These are phyloP conservation scores for Dyspetes luteomarginatus DNA, from an alignment of 2,888 invertebrate genomes.

Conservation along the genomic window DNA sequence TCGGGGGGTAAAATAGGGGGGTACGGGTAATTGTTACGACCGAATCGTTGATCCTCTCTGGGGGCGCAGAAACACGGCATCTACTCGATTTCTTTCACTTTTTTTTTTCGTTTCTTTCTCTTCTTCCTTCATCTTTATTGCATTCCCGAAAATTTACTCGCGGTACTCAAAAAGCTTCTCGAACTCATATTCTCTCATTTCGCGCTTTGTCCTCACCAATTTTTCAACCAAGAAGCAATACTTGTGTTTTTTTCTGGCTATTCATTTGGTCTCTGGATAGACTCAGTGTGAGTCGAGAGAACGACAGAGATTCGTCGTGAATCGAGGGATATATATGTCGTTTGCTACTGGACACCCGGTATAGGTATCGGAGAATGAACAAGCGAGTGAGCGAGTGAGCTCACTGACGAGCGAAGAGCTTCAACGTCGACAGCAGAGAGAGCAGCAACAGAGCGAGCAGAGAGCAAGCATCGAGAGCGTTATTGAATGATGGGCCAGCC, in stretches of 20 bases:
- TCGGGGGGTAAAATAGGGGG: constrained; percentile 56
- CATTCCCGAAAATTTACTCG: constrained; percentile 54
- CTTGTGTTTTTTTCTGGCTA: background rate
- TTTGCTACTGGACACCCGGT: constrained; percentile 66
- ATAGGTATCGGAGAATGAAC: constrained; percentile 56
- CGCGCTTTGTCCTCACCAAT: background rate
- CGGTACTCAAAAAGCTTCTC: constrained; percentile 10
- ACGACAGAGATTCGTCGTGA: constrained; percentile 5
- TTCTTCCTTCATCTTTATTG: constrained; percentile 36
- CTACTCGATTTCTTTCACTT: constrained; percentile 2
- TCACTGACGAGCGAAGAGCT: constrained; percentile 65
- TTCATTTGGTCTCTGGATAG: constrained; percentile 21
- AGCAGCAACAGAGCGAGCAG: constrained; percentile 57
- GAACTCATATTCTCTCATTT: background rate
- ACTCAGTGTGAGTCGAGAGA: background rate
- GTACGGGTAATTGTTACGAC: constrained; percentile 66
- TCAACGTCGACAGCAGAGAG: constrained; percentile 62
- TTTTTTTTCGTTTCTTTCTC: constrained; percentile 24
- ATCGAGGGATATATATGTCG: constrained; percentile 12
- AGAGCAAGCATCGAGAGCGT: constrained; percentile 79
- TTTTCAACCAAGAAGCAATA: background rate
- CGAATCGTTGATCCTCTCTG: constrained; percentile 56
- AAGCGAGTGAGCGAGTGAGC: constrained; percentile 44
- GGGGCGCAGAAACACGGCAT: constrained; percentile 25
- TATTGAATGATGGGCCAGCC: constrained; percentile 83